These are phyloP conservation scores for Mallotus villosus DNA, from an alignment of 2,797 vertebrate species.

Conservation along the genomic window DNA sequence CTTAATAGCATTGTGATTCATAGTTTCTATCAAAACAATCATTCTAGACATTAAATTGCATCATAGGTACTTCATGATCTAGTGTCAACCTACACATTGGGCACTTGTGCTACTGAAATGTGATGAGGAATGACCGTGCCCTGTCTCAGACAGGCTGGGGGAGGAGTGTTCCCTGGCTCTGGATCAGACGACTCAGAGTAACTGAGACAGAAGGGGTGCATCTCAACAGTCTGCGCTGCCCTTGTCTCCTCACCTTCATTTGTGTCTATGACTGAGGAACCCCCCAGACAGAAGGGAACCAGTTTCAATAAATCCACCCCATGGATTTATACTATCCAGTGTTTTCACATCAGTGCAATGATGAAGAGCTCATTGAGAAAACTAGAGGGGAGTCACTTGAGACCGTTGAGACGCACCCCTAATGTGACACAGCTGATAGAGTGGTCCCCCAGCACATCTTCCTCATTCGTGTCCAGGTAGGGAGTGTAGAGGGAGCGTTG, in stretches of 20 bases:
- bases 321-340: no score
- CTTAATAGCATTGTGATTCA: slow-evolving; percentile 39
- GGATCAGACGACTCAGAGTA: neutral
- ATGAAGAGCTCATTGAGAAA: neutral
- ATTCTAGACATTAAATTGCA: slow-evolving; percentile 31
- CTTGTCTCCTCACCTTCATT: neutral
- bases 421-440: neutral
- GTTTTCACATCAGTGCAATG: no score
- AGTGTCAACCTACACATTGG: slow-evolving; percentile 30
- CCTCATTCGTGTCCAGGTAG: neutral
- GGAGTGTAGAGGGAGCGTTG: neutral
- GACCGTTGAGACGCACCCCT: neutral
- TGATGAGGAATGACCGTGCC: neutral
- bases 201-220: neutral
- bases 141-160: neutral
- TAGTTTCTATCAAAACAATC: slow-evolving; percentile 9
- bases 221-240: neutral
- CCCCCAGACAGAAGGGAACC: no score
- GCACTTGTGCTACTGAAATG: slow-evolving; percentile 39
- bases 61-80: slow-evolving; percentile 11
- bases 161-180: neutral
- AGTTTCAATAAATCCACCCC: no score
- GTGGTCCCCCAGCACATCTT: neutral
- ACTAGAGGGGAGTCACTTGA: neutral
- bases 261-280: neutral